Base-by-base conservation (phyloP, 2,888 invertebrate genomes). In the Itoplectis maculator region DNA sequence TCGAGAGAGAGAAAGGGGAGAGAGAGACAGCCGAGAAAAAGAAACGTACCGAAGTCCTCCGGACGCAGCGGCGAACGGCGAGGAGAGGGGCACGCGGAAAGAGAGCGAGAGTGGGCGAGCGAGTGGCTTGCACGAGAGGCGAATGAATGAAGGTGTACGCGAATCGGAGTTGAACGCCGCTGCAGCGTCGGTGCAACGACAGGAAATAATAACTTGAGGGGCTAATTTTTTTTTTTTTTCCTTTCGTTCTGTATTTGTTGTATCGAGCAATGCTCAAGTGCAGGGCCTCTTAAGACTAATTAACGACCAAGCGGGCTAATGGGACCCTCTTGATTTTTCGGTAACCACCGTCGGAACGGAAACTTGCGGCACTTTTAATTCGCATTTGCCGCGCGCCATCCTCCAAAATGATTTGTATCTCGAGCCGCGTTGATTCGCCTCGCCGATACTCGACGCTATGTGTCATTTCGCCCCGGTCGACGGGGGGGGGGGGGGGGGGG, bases 171-270 rank as follows among this genome's bases (percentile, higher is more conserved):
- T 13, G 42, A 42, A 20, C 23, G 65, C 9, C 2, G 49, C 42
- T 63, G 23, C n/a, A 61, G 13, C 37, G 37, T 29, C n/a, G 35
- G 6, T 35, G 56, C 56, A 29, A 11, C 66, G 65, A 78, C 70
- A 45, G 45, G 49, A 73, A 82, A 78, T 77, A 51, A 82, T 83
- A 79, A 80, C 70, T 83, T 70, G 66, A 54, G 11, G 29, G 63
- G 51, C 29, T 61, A 35, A 20, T 69, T 45, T 47, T 35, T 45
- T 68, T 68, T 35, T 68, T n/a, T 13, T 65, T n/a, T 2, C 5
- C 47, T 77, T 81, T 70, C 51, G 68, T 82, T 66, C 69, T 73
- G 45, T 66, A 61, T 61, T 77, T 82, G 66, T 75, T 63, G 56
- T 66, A 54, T 78, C 47, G 63, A 65, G 13, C 13, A 45, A 45